A percentile compares a stretch with the other conserved stretches of the same genome.
These are phyloP conservation scores for Arvicola amphibius DNA, from an alignment of 2,797 vertebrate genomes.

Conservation along the genomic window DNA sequence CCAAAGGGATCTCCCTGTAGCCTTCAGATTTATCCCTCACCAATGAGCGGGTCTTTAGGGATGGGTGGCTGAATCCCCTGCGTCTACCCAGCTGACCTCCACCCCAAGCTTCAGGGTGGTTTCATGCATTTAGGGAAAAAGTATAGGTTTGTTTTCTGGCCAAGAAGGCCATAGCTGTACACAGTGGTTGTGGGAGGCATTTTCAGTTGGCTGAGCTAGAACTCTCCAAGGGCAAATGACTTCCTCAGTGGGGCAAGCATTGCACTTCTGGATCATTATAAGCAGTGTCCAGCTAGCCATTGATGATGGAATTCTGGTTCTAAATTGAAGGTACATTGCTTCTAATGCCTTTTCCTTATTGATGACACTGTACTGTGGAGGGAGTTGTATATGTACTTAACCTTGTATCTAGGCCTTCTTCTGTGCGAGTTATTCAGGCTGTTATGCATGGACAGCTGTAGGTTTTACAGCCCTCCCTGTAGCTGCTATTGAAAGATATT, in stretches of 20 bases:
- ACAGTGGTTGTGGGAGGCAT: background rate
- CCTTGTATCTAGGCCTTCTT: background rate
- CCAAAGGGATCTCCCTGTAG: background rate
- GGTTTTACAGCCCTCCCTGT: background rate
- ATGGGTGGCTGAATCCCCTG: background rate
- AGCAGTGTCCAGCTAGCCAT: background rate
- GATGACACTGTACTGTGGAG: background rate
- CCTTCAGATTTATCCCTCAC: background rate
- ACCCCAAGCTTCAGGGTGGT: background rate
- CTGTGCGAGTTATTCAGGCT: background rate
- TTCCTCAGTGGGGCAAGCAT: background rate
- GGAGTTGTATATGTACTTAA: background rate
- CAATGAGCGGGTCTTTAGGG: background rate
- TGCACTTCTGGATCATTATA: background rate
- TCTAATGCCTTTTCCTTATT: background rate
- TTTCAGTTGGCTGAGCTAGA: background rate
- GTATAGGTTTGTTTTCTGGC: background rate
- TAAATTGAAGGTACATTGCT: background rate
- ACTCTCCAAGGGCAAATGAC: background rate
- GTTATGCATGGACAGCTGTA: background rate
- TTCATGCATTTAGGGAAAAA: background rate
- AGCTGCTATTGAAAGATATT: background rate
- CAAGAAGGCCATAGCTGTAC: background rate
- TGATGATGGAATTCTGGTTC: constrained; percentile 4
- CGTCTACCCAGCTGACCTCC: background rate